Evolutionary conservation across 2,113 vertebrate genomes (phyloP).

Genomic region (Erpornis zantholeuca): DNA sequence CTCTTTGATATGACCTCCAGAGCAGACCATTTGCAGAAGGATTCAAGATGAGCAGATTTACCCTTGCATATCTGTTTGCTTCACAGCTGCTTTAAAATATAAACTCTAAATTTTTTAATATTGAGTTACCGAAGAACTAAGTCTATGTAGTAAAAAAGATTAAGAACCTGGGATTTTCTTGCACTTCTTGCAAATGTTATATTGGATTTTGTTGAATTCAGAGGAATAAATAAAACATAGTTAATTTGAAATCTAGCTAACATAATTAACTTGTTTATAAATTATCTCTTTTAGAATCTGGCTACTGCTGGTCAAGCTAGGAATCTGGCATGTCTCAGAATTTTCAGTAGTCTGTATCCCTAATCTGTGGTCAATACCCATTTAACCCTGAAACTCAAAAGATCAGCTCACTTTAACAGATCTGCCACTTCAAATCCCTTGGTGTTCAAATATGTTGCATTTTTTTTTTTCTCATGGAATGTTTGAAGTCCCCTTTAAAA

Average conservation of each 20-base stretch:
- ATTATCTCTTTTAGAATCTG: neutral
- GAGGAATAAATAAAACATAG: neutral
- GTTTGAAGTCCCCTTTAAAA: constrained; percentile 78
- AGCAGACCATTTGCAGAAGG: constrained; percentile 58
- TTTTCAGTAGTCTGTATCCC: constrained; percentile 23
- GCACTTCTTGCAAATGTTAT: neutral
- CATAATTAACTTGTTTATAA: neutral
- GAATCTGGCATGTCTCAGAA: constrained; percentile 30
- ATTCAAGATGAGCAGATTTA: constrained; percentile 59
- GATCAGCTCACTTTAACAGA: constrained; percentile 47
- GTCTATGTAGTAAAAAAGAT: constrained; percentile 8
- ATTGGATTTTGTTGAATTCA: neutral
- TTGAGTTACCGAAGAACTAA: constrained; percentile 9
- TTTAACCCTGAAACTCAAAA: constrained; percentile 59
- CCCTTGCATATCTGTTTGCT: constrained; percentile 22
- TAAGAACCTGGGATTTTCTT: constrained; percentile 25
- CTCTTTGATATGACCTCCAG: constrained; percentile 83
- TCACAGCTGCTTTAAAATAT: constrained; percentile 50
- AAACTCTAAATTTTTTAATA: constrained; percentile 35
- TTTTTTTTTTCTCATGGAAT: constrained; percentile 29
- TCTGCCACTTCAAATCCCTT: constrained; percentile 58
- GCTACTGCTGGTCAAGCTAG: constrained; percentile 18
- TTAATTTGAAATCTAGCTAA: neutral
- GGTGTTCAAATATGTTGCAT: constrained; percentile 62
- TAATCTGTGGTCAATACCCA: constrained; percentile 20